Base-by-base conservation (phyloP, 2,113 vertebrate species). In the Bombycilla garrulus region DNA sequence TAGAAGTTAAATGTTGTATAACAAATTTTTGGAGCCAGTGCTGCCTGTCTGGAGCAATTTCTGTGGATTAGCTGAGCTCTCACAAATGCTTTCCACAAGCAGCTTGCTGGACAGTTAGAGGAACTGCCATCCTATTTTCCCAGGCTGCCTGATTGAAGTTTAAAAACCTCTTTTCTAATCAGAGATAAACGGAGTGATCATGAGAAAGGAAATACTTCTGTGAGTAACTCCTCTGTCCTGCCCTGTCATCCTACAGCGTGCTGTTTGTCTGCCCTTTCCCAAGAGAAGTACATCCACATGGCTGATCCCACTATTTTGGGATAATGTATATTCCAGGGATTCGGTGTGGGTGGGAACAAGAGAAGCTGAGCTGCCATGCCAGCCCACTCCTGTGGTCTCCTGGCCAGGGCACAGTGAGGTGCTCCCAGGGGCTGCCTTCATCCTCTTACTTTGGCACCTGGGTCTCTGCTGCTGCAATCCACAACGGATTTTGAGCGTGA, bases 141-240 rank as follows among this genome's bases (percentile, higher is more conserved):
- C 93, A 96, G 81, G 54, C 81, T 77, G 81, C 44, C 66, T 77
- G 66, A 79, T 50, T 45, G 33, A 81, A 95, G 84, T 76, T 91
- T 22, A 58, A 80, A 77, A 53, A n/a, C 2, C 6, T 12, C 20
- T 35, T 23, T 61, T 93, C 44, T 90, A 95, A 80, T 95, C 92
- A 96, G 86, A 96, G 81, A 95, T 92, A 91, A 96, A 90, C 16
- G 7, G 36, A 93, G 70, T 93, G 67, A 92, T 83, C 93, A 92
- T 88, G 90, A 94, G 95, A 96, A 90, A 91, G 96, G 96, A 97
- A 97, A 60, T 96, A 76, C 85, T 96, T 87, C 79, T 88, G 47
- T 81, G 56, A 93, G 80, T 73, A 92, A 76, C 81, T 91, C n/a
- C 45, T 93, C 81, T 81, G 85, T 82, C 71, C 67, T 94, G 93